A percentile compares a stretch with the other conserved stretches of the same genome.
These are phyloP conservation scores for Drosophila arizonae DNA, from an alignment of 1,140 invertebrate genomes.

Conservation along the genomic window DNA sequence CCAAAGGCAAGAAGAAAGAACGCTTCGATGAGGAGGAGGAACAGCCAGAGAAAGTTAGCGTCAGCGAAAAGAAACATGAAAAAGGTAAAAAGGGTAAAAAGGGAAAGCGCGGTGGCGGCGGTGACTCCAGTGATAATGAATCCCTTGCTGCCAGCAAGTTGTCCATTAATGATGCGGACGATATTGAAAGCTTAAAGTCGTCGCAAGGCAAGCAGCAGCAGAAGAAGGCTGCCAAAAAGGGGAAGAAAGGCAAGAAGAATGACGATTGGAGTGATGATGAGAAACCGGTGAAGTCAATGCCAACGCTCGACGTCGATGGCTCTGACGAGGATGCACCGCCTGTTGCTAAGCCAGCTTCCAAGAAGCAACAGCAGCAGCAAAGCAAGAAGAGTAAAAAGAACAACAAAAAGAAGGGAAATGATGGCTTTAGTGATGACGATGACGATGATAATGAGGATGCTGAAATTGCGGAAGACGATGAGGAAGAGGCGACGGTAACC, in stretches of 20 bases:
- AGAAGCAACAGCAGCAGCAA: conserved; percentile 59
- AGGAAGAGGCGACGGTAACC: conserved; percentile 25
- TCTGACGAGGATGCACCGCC: conserved; percentile 76
- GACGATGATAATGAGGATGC: conserved; percentile 35
- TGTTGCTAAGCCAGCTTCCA: conserved; percentile 66
- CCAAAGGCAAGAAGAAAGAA: conserved; percentile 86
- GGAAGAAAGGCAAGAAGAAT: conserved; percentile 73
- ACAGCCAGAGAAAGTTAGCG: conserved; percentile 72
- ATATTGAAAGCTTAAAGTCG: conserved; percentile 83
- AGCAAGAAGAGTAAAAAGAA: conserved; percentile 78
- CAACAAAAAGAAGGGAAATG: conserved; percentile 68
- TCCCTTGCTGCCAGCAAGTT: conserved; percentile 36
- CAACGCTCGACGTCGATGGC: conserved; percentile 45
- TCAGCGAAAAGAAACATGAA: conserved; percentile 65
- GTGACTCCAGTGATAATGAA: conserved; percentile 72
- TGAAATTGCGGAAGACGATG: conserved; percentile 35
- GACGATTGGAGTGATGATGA: conserved; percentile 79
- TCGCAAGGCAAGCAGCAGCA: conserved; percentile 85
- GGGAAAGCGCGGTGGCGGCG: conserved; percentile 71
- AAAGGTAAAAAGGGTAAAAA: conserved; percentile 64
- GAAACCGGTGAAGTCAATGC: conserved; percentile 40
- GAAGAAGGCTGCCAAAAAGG: conserved; percentile 64
- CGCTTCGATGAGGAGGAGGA: conserved; percentile 85
- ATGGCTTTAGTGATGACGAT: conserved; percentile 57
- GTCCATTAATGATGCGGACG: conserved; percentile 80